These are phyloP conservation scores for Platycheirus rosarum DNA, from an alignment of 2,888 invertebrate species.

Conservation along the genomic window DNA sequence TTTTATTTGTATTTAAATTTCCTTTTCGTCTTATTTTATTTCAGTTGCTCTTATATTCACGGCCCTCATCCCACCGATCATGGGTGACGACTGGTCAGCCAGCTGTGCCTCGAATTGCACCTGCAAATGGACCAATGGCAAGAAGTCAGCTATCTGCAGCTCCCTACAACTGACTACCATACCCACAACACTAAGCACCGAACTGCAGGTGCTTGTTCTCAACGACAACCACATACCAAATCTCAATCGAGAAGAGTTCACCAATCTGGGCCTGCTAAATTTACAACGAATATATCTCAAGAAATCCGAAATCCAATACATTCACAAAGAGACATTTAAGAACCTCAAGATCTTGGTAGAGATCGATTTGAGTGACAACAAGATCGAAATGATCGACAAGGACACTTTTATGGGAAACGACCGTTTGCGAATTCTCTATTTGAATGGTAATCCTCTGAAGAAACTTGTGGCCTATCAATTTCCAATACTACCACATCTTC, in stretches of 20 bases:
- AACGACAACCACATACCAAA: constrained; percentile 90
- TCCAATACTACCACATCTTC: constrained; percentile 90
- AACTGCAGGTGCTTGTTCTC: constrained; percentile 92
- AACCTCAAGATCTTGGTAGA: constrained; percentile 93
- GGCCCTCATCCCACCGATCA: constrained; percentile 80
- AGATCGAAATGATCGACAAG: constrained; percentile 88
- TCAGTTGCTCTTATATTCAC: constrained; percentile 76
- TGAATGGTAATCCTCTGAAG: constrained; percentile 92
- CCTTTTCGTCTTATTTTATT: constrained; percentile 24
- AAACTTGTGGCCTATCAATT: constrained; percentile 90
- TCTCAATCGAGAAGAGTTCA: constrained; percentile 91
- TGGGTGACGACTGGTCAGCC: constrained; percentile 90
- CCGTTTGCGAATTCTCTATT: constrained; percentile 88
- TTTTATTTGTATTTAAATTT: background rate
- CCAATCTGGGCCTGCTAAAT: constrained; percentile 90
- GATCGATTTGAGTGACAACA: constrained; percentile 93
- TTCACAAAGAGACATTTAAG: constrained; percentile 93
- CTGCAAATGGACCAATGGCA: constrained; percentile 96
- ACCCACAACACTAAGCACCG: constrained; percentile 86
- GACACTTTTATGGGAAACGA: constrained; percentile 93
- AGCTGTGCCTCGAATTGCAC: constrained; percentile 93
- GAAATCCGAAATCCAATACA: constrained; percentile 88
- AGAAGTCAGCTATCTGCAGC: constrained; percentile 93
- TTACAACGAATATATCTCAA: constrained; percentile 92
- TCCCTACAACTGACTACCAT: constrained; percentile 91